Base-by-base conservation (phyloP, 2,888 invertebrate genomes). In the Mesorhabditis spiculigera region DNA sequence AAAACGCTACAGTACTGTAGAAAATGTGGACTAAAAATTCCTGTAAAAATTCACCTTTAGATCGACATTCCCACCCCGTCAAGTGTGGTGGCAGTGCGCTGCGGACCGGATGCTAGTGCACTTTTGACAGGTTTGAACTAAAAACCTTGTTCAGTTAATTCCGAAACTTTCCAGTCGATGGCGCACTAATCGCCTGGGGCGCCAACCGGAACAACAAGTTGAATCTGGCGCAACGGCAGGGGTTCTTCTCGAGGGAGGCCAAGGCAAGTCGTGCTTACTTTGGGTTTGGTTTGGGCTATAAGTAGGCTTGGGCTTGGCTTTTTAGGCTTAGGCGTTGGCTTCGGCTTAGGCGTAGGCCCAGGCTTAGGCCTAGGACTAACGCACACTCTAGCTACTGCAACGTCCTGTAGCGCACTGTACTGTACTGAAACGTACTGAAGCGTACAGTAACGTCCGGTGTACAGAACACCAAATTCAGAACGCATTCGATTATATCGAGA, bases 161-260 rank as follows among this genome's bases (percentile, higher is more conserved):
- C 43, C 5, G n/a, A 66, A 68, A 65, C 44, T 71, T 10, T 58
- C 45, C 76, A 41, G 66, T 73, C 10, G 77, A 77, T 45, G 78
- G 79, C 63, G 62, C 88, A 58, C 86, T 91, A 61, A 88, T 90
- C 72, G 90, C 90, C 5, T 90, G 90, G 82, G 92, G 92, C 13
- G 89, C 88, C 73, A 89, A 89, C 81, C 87, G 88, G 65, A 87
- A 89, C 83, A 91, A 91, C 81, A 91, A 91, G 82, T 87, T 92
- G 61, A 91, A 91, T 43, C 88, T 91, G 44, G 87, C 89, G 76
- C 86, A 87, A 73, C 81, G 88, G 68, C 86, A 86, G 71, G 88
- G 88, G 2, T 88, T 89, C 75, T 86, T 89, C 68, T 86, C 87
- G 80, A 87, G 88, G 67, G 88, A 83, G 65, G 70, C 69, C n/a